phyloP scores from a whole-genome alignment of 2,113 vertebrate genomes.

The Gobiocypris rarus region DNA sequence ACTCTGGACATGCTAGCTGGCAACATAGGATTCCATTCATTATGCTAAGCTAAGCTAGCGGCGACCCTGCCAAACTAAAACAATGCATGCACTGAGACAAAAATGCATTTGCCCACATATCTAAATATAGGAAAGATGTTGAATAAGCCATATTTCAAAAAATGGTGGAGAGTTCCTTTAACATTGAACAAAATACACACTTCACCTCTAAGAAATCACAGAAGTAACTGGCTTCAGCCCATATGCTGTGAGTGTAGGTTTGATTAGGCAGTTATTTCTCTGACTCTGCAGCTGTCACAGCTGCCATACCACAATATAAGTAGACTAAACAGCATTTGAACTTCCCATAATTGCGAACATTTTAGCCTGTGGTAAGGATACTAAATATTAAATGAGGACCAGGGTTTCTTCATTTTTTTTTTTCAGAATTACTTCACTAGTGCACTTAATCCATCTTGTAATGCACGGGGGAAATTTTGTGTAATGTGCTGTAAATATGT shows the following conservation, averaged over 20 bases:
- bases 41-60: too few relatives aligned
- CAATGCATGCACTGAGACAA: too few relatives aligned
- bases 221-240: not conserved
- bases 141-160: too few relatives aligned
- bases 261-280: not conserved
- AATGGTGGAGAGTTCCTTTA: too few relatives aligned
- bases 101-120: too few relatives aligned
- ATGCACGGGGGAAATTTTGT: constrained; percentile 54
- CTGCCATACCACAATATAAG: not conserved
- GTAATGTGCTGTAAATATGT: constrained; percentile 63
- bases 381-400: constrained; percentile 47
- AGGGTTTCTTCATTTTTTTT: constrained; percentile 21
- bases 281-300: constrained; percentile 8
- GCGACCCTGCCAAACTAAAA: too few relatives aligned
- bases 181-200: not conserved
- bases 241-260: not conserved
- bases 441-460: constrained; percentile 60
- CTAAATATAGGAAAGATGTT: too few relatives aligned
- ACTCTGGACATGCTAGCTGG: too few relatives aligned
- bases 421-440: constrained; percentile 48
- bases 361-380: constrained; percentile 51
- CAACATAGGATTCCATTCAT: too few relatives aligned
- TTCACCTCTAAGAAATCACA: not conserved
- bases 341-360: constrained; percentile 14
- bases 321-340: constrained; percentile 20